These are phyloP conservation scores for Nymphalis urticae DNA, from an alignment of 2,888 invertebrate species.

Conservation along the genomic window DNA sequence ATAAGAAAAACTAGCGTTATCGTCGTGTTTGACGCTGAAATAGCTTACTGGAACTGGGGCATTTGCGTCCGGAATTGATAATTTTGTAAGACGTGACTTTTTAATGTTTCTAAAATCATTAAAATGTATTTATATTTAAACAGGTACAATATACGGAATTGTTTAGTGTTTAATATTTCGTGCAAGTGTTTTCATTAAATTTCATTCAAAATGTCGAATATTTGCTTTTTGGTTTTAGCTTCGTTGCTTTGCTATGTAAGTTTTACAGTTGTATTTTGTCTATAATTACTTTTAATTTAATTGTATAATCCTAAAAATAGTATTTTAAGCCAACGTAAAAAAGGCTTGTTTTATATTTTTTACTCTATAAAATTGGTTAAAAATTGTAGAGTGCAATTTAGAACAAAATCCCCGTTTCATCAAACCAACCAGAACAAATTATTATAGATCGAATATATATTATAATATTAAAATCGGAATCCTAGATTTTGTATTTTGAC, in stretches of 20 bases:
- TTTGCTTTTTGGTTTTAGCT: constrained; percentile 21
- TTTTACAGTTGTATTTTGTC: background rate
- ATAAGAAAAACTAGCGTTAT: constrained; percentile 27
- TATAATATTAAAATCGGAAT: too few species aligned
- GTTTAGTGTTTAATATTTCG: constrained; percentile 25
- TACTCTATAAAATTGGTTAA: too few species aligned
- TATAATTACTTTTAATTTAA: background rate
- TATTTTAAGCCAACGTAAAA: too few species aligned
- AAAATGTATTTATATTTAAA: constrained; percentile 40
- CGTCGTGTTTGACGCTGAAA: constrained; percentile 23
- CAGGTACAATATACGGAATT: constrained; percentile 28
- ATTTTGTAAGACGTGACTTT: constrained; percentile 55
- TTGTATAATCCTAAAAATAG: background rate
- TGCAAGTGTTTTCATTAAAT: constrained; percentile 14
- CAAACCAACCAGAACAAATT: too few species aligned
- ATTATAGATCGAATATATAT: too few species aligned
- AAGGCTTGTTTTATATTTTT: too few species aligned
- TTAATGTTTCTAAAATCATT: constrained; percentile 41
- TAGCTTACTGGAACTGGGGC: constrained; percentile 37
- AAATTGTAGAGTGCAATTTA: too few species aligned
- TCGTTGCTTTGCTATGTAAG: constrained; percentile 29
- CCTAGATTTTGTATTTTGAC: too few species aligned
- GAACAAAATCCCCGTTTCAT: too few species aligned
- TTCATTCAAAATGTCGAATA: constrained; percentile 26
- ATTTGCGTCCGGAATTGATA: constrained; percentile 45